A percentile compares a stretch with the other conserved stretches of the same genome.
phyloP scores from a whole-genome alignment of 2,113 vertebrate species.

The Eurypyga helias region DNA sequence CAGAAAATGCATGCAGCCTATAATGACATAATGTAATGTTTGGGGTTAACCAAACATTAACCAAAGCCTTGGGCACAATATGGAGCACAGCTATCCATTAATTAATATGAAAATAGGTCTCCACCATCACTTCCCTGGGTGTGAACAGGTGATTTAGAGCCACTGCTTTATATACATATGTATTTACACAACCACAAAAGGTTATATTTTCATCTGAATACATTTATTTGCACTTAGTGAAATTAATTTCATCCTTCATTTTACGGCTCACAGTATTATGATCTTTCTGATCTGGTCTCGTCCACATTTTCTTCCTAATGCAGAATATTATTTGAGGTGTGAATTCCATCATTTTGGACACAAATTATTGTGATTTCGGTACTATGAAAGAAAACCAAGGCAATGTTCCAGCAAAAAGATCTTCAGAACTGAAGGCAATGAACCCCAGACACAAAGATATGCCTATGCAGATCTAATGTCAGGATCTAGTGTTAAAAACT shows the following conservation, averaged over 20 bases:
- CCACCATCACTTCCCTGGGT: neutral
- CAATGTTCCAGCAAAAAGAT: neutral
- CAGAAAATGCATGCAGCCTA: neutral
- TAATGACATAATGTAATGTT: neutral
- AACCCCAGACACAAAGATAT: neutral
- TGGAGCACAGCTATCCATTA: neutral
- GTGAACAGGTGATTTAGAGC: neutral
- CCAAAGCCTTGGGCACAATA: neutral
- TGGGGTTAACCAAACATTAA: neutral
- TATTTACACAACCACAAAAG: rapidly evolving
- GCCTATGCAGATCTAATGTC: neutral
- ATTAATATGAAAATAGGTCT: neutral
- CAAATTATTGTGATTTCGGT: neutral
- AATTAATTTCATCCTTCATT: neutral
- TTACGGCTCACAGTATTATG: neutral
- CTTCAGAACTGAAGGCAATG: neutral
- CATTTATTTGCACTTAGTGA: neutral
- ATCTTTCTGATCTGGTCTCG: neutral
- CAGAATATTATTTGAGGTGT: neutral
- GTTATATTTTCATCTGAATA: neutral
- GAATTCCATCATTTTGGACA: neutral
- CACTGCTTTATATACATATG: neutral
- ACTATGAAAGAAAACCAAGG: neutral
- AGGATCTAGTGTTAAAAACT: neutral
- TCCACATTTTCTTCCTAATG: neutral